Base-by-base conservation (phyloP, 2,797 vertebrate genomes). In the Trematomus bernacchii region DNA sequence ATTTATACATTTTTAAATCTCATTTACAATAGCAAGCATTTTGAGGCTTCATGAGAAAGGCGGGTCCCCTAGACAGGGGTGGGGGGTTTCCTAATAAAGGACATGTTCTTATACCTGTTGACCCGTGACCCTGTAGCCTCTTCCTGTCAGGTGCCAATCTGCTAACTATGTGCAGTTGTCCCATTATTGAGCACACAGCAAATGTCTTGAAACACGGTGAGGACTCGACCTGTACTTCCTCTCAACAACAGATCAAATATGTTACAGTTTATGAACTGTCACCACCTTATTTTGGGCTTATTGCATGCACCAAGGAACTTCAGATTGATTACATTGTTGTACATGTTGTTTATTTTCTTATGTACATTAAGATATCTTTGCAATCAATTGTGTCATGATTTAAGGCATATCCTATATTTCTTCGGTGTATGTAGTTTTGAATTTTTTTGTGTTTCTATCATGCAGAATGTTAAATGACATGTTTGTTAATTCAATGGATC, bases 91-190 rank as follows among this genome's bases (percentile, higher is more conserved):
- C 37, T 30, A 43, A 75, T 71, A 80, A 67, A 59, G 74, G 27
- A 27, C 27, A 27, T 27, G 27, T 5, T 27, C 27, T 27, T 27
- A 27, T 3, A 27, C 23, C 23, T 27, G 23, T 27, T 27, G 27
- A 5, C 27, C 27, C 1, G 27, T 27, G 27, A 27, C 27, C 27
- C 27, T 27, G n/a, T 47, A 16, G 83, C 63, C 64, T 85, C 44
- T 3, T 55, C 48, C 68, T 78, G 71, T 76, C 30, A 78, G 66
- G 62, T 77, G 80, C 73, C 79, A 80, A 89, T 82, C 15, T 13
- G 2, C 53, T 69, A 6, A 83, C 53, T 2, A 61, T 37, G 48
- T 59, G 47, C 55, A 51, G 40, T 47, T 30, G n/a, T 47, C 66
- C 73, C 51, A 50, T 33, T 50, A 57, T 64, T 16, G 50, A 37